Evolutionary conservation across 2,113 vertebrate species (phyloP), one percentile per base, ranked within the genome.

Genomic region (Oryzias woworae): DNA sequence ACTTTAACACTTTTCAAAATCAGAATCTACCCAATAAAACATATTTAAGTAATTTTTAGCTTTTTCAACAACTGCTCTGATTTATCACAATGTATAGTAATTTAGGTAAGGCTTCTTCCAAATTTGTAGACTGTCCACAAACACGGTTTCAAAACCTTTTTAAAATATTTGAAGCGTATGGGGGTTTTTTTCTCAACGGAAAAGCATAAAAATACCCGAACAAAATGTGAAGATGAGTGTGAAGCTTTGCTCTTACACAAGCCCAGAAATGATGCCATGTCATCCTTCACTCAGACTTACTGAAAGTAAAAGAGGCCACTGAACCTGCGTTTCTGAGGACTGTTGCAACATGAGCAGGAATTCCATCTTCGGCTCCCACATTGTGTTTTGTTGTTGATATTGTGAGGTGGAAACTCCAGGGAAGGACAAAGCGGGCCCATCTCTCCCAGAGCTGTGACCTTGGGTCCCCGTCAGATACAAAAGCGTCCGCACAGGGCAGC

Each of bases 331-430:
- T 82, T 86, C 65, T 78, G 80, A 91, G 84, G 76, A 85, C 82
- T 90, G 90, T 89, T 86, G 88, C 89, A 89, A 93, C 90, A 91
- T 17, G 89, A 91, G 82, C 77, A 87, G 78, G 88, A 91, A 93
- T 93, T 91, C 90, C 89, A 77, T 67, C 69, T 85, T 73, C 69
- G 69, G 71, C 84, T 87, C 83, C 76, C 76, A 83, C 89, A 91
- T 91, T 92, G 90, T 91, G 87, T 88, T 73, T 51, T 73, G 70
- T 78, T 89, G 88, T 88, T 91, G 90, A 90, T 91, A 91, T 80
- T 89, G 81, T 58, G 82, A 85, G 83, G 80, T 85, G 88, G 87
- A 87, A 90, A 90, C 86, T 84, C 47, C 58, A 63, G 52, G 78
- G 70, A 53, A 69, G 80, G 86, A 87, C 82, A 85, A 87, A 88